Base-by-base conservation (phyloP, 2,797 vertebrate species). In the Enteromius viviparus region DNA sequence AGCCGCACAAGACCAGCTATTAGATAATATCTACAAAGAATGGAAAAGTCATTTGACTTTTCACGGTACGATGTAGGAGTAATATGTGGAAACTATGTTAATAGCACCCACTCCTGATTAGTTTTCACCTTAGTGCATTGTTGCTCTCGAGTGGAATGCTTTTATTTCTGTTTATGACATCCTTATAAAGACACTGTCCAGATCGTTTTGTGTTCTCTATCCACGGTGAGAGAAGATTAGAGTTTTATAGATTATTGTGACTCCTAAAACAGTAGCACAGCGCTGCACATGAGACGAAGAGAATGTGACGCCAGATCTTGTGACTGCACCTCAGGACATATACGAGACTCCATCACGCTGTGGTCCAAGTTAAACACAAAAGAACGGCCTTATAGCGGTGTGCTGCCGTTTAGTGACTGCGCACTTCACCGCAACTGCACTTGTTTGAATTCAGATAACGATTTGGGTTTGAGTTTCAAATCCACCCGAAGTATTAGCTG, bases 161-260 rank as follows among this genome's bases (percentile, higher is more conserved):
- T 75, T 75, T 19, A 26, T 29, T 75, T 80, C 75, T 86, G 72
- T 81, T 60, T 49, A 76, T 71, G 87, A 89, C 78, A 82, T 85
- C 83, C 86, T 87, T 87, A 89, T 89, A 90, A 92, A 92, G 90
- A 89, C 81, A 86, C 55, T 64, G 76, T 82, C 76, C 64, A 86
- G 91, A 90, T 89, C 85, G 85, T 88, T 86, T 87, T 88, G 84
- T 89, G 89, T 91, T 90, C 85, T 86, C 86, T 72, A 80, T 86
- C 76, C 76, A 84, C 12, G 47, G 80, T 75, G 78, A 83, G 65
- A 81, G 72, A 80, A 74, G 84, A 88, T 82, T 84, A 47, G 79
- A 62, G 51, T 70, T 88, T 86, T 85, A 83, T 77, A 60, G 71
- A 58, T 82, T 82, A 66, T 15, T 58, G 32, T 37, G 49, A 69